A percentile compares a stretch with the other conserved stretches of the same genome.
phyloP scores from a whole-genome alignment of 2,113 vertebrate species.

The Oostethus manadensis region DNA sequence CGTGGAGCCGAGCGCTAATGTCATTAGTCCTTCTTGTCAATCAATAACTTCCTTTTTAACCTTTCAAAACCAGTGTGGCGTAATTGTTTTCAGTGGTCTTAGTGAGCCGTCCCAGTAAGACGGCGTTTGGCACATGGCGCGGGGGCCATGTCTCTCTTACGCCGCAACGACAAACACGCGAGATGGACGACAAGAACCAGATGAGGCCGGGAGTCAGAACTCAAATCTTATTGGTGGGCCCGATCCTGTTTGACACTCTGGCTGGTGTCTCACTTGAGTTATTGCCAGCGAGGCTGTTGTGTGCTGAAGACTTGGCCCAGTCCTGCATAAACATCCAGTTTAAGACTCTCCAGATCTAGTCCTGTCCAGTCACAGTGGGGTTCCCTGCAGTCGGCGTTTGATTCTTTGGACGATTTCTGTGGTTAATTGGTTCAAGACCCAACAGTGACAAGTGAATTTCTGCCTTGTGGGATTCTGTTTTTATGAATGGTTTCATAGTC shows the following conservation, averaged over 20 bases:
- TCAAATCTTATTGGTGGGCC: constrained; percentile 16
- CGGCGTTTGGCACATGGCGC: constrained; percentile 16
- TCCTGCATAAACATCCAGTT: constrained; percentile 62
- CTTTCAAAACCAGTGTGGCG: constrained; percentile 48
- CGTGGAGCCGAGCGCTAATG: constrained; percentile 28
- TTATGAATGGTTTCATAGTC: too few relatives aligned
- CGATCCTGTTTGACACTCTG: constrained; percentile 42
- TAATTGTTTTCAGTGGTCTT: constrained; percentile 51
- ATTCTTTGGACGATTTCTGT: constrained; percentile 47
- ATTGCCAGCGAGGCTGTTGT: constrained; percentile 47
- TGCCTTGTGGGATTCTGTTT: too few relatives aligned
- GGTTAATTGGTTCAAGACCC: constrained; percentile 20
- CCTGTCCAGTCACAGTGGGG: constrained; percentile 42
- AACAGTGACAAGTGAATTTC: too few relatives aligned
- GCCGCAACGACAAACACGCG: constrained; percentile 8
- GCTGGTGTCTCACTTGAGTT: constrained; percentile 42
- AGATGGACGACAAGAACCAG: constrained; percentile 46
- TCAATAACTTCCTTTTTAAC: constrained; percentile 64
- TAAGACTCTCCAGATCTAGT: constrained; percentile 71
- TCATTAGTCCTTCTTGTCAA: constrained; percentile 35
- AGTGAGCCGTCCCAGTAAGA: constrained; percentile 47
- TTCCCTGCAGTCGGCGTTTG: constrained; percentile 48
- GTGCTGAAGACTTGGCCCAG: constrained; percentile 52
- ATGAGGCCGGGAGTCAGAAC: constrained; percentile 18
- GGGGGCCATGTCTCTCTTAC: constrained; percentile 8